Evolutionary conservation across 2,113 vertebrate species (phyloP).

Genomic region (Haplotaxodon microlepis): DNA sequence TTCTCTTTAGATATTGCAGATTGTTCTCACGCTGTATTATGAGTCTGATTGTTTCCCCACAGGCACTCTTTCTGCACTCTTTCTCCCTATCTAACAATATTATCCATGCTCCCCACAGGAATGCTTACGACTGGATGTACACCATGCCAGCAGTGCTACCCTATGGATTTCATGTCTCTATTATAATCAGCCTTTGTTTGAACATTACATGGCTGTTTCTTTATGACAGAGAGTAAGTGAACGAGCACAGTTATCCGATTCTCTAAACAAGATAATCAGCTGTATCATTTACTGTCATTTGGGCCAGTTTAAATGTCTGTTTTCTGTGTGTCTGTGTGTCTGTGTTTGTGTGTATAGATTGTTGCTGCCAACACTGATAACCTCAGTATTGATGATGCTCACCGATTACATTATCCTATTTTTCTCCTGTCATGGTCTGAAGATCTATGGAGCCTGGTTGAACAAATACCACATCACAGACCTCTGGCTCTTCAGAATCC

Average conservation of each 20-base stretch:
- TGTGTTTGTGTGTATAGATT: slow-evolving; percentile 45
- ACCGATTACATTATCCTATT: slow-evolving; percentile 53
- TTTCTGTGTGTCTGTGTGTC: neutral
- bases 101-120: slow-evolving; percentile 21
- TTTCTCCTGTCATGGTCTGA: slow-evolving; percentile 69
- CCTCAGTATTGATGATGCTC: slow-evolving; percentile 60
- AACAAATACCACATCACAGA: slow-evolving; percentile 61
- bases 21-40: neutral
- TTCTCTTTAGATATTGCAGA: slow-evolving; percentile 8
- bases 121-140: slow-evolving; percentile 56
- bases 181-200: slow-evolving; percentile 43
- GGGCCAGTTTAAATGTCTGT: neutral
- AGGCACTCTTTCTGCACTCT: neutral
- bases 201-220: slow-evolving; percentile 62
- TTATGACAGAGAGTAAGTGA: slow-evolving; percentile 66
- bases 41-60: slow-evolving; percentile 10
- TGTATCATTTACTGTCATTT: neutral
- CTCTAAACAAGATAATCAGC: neutral
- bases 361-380: slow-evolving; percentile 64
- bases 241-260: neutral
- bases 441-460: slow-evolving; percentile 64
- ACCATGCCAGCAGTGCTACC: slow-evolving; percentile 49
- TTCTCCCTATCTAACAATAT: neutral
- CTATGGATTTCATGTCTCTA: slow-evolving; percentile 55
- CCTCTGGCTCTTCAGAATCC: slow-evolving; percentile 73